Percentiles rank a stretch among this genome's conserved stretches.
These are phyloP conservation scores for Marisa cornuarietis DNA, from an alignment of 1,140 invertebrate species.

Conservation along the genomic window DNA sequence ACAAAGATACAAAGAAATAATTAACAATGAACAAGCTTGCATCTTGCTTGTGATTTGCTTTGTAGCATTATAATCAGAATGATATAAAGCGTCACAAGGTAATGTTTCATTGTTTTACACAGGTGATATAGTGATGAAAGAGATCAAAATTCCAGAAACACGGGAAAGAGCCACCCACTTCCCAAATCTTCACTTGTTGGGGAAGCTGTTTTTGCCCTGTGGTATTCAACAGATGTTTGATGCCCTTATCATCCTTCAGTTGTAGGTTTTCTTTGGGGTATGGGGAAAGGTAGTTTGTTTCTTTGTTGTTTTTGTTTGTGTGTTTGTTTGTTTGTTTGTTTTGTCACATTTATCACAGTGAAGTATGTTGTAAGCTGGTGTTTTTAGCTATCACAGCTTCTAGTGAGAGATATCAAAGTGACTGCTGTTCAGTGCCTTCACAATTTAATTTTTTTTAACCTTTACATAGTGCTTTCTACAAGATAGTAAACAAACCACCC, in stretches of 20 bases:
- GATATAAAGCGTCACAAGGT: background rate
- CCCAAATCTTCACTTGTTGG: constrained; percentile 60
- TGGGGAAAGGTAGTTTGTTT: background rate
- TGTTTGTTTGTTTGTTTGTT: background rate
- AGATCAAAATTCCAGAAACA: constrained; percentile 9
- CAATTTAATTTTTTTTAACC: too few species aligned
- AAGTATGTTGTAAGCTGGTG: too few species aligned
- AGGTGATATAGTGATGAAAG: constrained; percentile 13
- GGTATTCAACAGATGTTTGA: constrained; percentile 57
- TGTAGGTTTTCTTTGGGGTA: constrained; percentile 44
- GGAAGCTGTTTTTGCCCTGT: constrained; percentile 54
- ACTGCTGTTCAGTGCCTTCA: too few species aligned
- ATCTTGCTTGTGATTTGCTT: too few species aligned
- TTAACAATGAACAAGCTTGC: too few species aligned
- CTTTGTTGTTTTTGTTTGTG: background rate
- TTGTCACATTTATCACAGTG: background rate
- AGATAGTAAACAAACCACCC: too few species aligned
- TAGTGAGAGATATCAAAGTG: too few species aligned
- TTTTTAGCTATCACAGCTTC: too few species aligned
- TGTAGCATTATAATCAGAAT: too few species aligned
- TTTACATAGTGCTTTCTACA: too few species aligned
- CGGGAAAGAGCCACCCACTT: constrained; percentile 38
- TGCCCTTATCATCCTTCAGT: constrained; percentile 56
- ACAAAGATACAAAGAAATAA: too few species aligned
- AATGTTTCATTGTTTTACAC: background rate